phyloP scores from a whole-genome alignment of 2,113 vertebrate species.

The Chlamydotis undulata region DNA sequence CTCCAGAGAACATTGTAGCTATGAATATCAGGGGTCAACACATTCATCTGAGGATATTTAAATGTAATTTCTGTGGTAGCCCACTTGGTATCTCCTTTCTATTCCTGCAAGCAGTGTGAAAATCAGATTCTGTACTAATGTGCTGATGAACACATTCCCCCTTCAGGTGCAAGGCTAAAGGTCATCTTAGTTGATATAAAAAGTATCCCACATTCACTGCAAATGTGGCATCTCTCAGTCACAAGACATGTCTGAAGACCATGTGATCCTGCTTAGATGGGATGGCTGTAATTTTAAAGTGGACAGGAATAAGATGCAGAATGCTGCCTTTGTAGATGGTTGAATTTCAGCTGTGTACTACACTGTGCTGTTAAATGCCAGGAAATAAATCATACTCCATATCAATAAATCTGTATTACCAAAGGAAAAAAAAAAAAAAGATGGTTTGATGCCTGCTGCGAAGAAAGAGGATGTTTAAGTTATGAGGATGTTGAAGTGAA shows the following conservation, averaged over 20 bases:
- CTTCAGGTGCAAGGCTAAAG: not conserved
- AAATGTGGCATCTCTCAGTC: constrained; percentile 34
- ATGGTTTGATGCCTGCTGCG: not conserved
- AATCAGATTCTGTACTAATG: not conserved
- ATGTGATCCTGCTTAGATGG: not conserved
- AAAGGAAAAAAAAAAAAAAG: not conserved
- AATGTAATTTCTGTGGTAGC: not conserved
- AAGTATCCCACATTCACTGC: not conserved
- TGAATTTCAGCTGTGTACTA: not conserved
- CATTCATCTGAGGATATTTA: not conserved
- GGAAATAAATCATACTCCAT: not conserved
- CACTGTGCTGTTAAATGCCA: not conserved
- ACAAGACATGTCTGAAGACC: constrained; percentile 36
- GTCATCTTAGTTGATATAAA: not conserved
- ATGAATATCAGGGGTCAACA: not conserved
- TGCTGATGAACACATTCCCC: not conserved
- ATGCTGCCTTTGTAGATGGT: not conserved
- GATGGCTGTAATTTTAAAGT: not conserved
- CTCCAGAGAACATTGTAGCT: not conserved
- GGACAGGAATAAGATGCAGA: not conserved
- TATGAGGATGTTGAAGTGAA: constrained; percentile 60
- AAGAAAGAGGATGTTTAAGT: constrained; percentile 42
- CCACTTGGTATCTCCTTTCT: not conserved
- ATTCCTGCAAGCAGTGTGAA: not conserved
- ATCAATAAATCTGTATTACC: not conserved